phyloP scores from a whole-genome alignment of 1,140 invertebrate genomes.

The Drosophila dunni region DNA sequence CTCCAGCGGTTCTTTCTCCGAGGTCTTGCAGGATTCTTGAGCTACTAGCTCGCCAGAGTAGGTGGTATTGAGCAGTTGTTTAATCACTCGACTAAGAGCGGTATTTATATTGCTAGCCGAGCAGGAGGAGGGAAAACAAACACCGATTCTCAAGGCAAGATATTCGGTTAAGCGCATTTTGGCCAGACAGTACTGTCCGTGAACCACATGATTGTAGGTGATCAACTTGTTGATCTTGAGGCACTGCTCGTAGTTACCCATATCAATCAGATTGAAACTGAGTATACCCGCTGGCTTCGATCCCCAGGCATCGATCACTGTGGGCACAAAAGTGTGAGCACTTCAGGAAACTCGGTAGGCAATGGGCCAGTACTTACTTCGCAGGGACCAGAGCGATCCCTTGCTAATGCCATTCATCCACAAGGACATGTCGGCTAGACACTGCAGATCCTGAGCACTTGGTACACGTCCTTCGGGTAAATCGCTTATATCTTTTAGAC shows the following conservation, averaged over 20 bases:
- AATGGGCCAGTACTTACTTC: constrained; percentile 42
- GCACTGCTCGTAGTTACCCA: constrained; percentile 72
- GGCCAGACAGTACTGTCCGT: constrained; percentile 62
- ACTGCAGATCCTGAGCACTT: constrained; percentile 49
- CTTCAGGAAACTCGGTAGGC: neutral
- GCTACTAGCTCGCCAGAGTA: constrained; percentile 11
- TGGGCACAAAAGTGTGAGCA: no score
- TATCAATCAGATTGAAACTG: constrained; percentile 43
- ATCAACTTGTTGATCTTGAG: constrained; percentile 45
- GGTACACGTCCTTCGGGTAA: constrained; percentile 30
- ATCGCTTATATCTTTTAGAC: constrained; percentile 32
- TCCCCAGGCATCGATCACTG: constrained; percentile 76
- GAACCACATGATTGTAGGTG: constrained; percentile 2
- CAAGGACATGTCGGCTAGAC: constrained; percentile 49
- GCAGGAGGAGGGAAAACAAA: constrained; percentile 40
- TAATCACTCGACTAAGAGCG: constrained; percentile 31
- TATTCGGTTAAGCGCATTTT: constrained; percentile 27
- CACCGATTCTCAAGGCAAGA: constrained; percentile 21
- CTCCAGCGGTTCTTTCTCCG: constrained; percentile 29
- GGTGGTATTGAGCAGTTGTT: constrained; percentile 25
- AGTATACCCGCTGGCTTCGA: constrained; percentile 66
- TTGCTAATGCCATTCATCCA: constrained; percentile 11
- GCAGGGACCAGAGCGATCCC: constrained; percentile 46
- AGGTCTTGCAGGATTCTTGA: constrained; percentile 28
- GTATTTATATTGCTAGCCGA: constrained; percentile 27